Evolutionary conservation across 1,140 invertebrate species (phyloP), one percentile per base, ranked within the genome.

Genomic region (Drosophila nannoptera): DNA sequence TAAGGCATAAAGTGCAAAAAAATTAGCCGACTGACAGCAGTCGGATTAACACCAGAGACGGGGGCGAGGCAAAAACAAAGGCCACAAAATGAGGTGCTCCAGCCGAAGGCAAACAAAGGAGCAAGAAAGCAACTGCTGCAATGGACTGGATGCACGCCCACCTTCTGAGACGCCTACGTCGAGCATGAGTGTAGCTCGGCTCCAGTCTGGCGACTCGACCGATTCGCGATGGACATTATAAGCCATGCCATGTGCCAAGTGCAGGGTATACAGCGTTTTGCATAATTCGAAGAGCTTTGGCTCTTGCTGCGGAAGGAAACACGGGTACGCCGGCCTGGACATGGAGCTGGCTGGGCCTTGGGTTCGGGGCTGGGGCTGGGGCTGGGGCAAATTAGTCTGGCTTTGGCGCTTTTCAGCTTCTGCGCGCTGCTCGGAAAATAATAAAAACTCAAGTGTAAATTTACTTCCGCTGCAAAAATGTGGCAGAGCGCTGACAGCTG

Each of bases 401-500:
- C 73, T 80, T 75, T 56, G n/a, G n/a, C n/a, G n/a, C n/a, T n/a
- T n/a, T n/a, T n/a, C n/a, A n/a, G n/a, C n/a, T n/a, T n/a, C n/a
- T 76, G 46, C 73, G 69, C 69, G 55, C 54, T 67, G 73, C 72
- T 83, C 80, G 80, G 80, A 83, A 76, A 83, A 77, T 77, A 78
- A 83, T 83, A 83, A 83, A 80, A 81, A 77, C 69, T 76, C 59
- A 83, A 83, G 78, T 83, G 80, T 83, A 78, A 83, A 83, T 83
- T 78, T 83, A 83, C 78, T 83, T 83, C 80, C 80, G 80, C 52
- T 68, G 78, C 67, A 53, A 75, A 83, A 82, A 71, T 78, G 72
- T 72, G 78, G 75, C 64, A 72, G 58, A 63, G 48, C 40, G 52
- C 62, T 82, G 78, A 75, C 78, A 78, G 76, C 76, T 64, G 60